A percentile compares a stretch with the other conserved stretches of the same genome.
Conservation (phyloP, 2,888 invertebrate genomes). For the Macaria liturata region DNA sequence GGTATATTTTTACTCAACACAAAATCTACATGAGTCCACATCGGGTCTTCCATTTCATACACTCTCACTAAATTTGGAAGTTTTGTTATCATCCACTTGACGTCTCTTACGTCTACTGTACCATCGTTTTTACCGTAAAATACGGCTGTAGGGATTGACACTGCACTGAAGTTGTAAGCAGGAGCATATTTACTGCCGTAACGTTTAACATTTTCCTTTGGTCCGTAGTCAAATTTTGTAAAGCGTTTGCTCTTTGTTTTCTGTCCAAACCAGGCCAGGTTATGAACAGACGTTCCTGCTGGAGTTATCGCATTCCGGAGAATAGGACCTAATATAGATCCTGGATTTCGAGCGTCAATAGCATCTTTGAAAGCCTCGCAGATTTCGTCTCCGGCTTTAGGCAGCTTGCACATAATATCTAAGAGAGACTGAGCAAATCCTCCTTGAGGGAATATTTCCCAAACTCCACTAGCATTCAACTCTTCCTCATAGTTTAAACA, state of each 20-base stretch:
- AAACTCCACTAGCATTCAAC: conserved; percentile 37
- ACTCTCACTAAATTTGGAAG: conserved; percentile 83
- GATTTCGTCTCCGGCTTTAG: conserved; percentile 36
- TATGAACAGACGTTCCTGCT: conserved; percentile 56
- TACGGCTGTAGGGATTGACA: conserved; percentile 50
- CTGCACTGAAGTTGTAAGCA: conserved; percentile 51
- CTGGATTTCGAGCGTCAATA: conserved; percentile 45
- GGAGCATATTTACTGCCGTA: conserved; percentile 57
- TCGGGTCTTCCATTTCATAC: conserved; percentile 77
- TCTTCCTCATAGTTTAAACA: conserved; percentile 36
- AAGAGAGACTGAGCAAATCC: conserved; percentile 46
- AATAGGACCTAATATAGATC: conserved; percentile 49
- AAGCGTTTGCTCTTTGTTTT: conserved; percentile 42
- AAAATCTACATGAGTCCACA: conserved; percentile 45
- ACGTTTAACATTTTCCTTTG: conserved; percentile 43
- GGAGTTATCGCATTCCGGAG: conserved; percentile 48
- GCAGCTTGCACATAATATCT: conserved; percentile 50
- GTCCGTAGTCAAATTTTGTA: conserved; percentile 61
- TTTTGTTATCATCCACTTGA: conserved; percentile 72
- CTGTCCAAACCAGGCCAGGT: conserved; percentile 60
- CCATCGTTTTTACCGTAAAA: conserved; percentile 74
- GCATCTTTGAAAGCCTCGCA: conserved; percentile 48
- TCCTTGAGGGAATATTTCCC: conserved; percentile 54
- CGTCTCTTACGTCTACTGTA: conserved; percentile 83
- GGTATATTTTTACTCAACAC: conserved; percentile 30